Evolutionary conservation across 2,888 invertebrate genomes (phyloP), one percentile per base, ranked within the genome.

Genomic region (Melieria omissa): DNA sequence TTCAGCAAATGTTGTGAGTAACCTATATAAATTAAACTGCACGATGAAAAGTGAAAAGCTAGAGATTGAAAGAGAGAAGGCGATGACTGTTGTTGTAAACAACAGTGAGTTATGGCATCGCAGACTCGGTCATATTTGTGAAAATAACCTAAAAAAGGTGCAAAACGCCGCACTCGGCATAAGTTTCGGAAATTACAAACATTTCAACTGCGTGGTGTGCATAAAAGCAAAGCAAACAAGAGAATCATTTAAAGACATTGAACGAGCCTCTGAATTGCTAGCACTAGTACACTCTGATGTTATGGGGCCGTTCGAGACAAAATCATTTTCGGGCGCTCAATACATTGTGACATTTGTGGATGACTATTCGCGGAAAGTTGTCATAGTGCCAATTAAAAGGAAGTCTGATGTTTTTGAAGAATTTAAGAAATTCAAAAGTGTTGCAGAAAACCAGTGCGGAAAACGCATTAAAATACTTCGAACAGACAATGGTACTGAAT

Each of bases 291-390:
- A 85, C 67, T 72, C 82, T 4, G 85, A 86, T 77, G 73, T 86
- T 4, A 83, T 84, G 75, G 85, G 85, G 14, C 84, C 84, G 16
- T 82, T 85, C 78, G 79, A 81, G 71, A 75, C 74, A 8, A 67
- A 71, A 46, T 86, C 86, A 0, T 68, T 79, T 10, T 82, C 81
- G 14, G 83, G 84, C 4, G 76, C 77, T 2, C 80, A 74, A 68
- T 86, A 84, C 72, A 82, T 85, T 57, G 61, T 85, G 14, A 83
- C 80, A 3, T 84, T 86, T 67, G 79, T 84, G 65, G 86, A 87
- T 78, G 84, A 85, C 73, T 77, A 61, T 42, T 73, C 73, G 5
- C 47, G 76, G 7, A 78, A 73, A 69, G 69, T 77, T 0, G 77
- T 78, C 65, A 69, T 76, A 16, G 8, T 64, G 1, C 73, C 76